Evolutionary conservation across 2,797 vertebrate species (phyloP).

Genomic region (Ficedula albicollis): DNA sequence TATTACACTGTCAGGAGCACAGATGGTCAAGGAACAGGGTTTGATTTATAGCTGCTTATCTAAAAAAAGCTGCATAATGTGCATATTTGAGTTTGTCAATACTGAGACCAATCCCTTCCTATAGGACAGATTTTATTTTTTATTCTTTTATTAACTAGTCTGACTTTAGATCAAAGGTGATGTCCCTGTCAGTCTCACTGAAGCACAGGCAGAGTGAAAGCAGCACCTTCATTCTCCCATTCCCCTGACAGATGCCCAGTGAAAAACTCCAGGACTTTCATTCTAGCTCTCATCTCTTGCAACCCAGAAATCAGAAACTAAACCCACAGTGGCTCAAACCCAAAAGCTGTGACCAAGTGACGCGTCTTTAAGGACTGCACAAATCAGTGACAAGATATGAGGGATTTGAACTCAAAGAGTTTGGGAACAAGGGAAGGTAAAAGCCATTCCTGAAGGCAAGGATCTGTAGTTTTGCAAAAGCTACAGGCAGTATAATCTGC

Average conservation of each 20-base stretch:
- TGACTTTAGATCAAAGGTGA: not conserved
- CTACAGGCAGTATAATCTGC: not conserved
- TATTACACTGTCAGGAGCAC: not conserved
- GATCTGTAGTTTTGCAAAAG: not conserved
- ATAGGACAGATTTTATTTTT: not conserved
- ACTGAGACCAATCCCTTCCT: not conserved
- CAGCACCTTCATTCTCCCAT: not conserved
- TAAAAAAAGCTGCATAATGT: not conserved
- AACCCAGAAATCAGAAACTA: not conserved
- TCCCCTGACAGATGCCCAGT: not conserved
- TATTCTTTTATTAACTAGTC: not conserved
- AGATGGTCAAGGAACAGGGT: not conserved
- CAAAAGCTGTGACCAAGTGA: not conserved
- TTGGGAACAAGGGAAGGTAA: not conserved
- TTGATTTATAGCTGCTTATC: not conserved
- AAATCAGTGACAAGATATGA: not conserved
- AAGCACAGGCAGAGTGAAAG: not conserved
- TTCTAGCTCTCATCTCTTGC: not conserved
- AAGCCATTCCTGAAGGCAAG: not conserved
- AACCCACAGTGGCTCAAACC: not conserved
- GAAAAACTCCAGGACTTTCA: not conserved
- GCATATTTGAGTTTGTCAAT: not conserved
- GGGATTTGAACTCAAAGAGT: not conserved
- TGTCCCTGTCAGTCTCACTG: not conserved
- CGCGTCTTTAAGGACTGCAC: rapidly evolving